Conservation (phyloP, 2,113 vertebrate species). For the Perognathus longimembris region DNA sequence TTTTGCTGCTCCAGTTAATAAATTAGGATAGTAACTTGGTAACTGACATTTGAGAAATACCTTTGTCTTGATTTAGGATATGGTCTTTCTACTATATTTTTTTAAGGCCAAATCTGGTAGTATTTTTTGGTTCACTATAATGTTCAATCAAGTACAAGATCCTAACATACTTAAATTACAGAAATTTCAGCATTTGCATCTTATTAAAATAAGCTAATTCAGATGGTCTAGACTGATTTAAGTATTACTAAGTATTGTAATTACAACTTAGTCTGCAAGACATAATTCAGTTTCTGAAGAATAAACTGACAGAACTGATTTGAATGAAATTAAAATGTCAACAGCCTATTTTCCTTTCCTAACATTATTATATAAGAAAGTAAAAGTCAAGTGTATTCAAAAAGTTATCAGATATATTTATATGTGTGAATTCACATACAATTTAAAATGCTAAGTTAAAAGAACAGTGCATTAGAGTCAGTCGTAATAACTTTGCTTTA, state of each 20-base stretch:
- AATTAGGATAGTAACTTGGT: background rate
- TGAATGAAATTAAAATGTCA: background rate
- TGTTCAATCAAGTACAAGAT: background rate
- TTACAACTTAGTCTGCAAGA: background rate
- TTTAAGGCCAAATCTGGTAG: background rate
- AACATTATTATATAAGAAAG: background rate
- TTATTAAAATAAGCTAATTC: background rate
- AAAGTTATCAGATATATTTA: background rate
- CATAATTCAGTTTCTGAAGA: background rate
- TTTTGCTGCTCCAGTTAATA: no score
- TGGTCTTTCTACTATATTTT: background rate
- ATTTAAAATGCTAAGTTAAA: constrained; percentile 28
- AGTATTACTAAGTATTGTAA: background rate
- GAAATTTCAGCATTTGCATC: background rate
- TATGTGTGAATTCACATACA: background rate
- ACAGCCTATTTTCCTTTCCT: background rate
- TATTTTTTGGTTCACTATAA: background rate
- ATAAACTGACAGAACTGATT: background rate
- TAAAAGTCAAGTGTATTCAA: background rate
- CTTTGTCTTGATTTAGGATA: background rate
- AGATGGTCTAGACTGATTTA: background rate
- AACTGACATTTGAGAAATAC: background rate
- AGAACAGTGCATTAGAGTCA: background rate
- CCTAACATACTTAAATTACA: constrained; percentile 12
- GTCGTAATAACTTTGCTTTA: background rate